Evolutionary conservation across 2,113 vertebrate genomes (phyloP).

Genomic region (Salvelinus alpinus): DNA sequence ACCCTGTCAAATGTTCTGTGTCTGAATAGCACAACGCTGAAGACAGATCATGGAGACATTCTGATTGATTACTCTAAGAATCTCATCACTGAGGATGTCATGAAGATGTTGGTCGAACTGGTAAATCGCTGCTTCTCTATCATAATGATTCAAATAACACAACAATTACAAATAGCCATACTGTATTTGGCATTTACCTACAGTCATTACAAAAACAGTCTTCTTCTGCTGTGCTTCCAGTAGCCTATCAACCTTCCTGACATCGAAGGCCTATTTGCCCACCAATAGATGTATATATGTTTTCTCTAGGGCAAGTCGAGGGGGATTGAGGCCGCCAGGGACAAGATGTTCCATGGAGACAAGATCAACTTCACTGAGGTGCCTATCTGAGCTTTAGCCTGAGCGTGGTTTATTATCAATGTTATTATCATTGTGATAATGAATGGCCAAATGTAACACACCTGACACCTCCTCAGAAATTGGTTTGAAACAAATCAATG

Average conservation of each 20-base stretch:
- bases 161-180: neutral
- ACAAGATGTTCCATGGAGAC: constrained; percentile 89
- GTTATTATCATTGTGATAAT: neutral
- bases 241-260: neutral
- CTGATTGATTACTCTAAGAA: constrained; percentile 97
- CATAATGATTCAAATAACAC: neutral
- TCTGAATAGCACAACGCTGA: constrained; percentile 78
- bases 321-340: constrained; percentile 85
- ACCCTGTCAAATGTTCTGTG: neutral
- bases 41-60: constrained; percentile 85
- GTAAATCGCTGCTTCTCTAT: constrained; percentile 67
- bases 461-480: neutral
- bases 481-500: neutral
- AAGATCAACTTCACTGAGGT: constrained; percentile 99
- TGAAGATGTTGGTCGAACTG: constrained; percentile 87
- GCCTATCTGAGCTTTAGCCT: neutral
- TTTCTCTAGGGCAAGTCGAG: constrained; percentile 85
- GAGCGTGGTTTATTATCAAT: too few species aligned
- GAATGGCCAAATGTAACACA: neutral
- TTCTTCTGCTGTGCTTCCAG: too few species aligned
- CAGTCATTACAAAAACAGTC: neutral
- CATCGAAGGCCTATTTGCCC: neutral
- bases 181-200: neutral
- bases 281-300: neutral
- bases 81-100: constrained; percentile 86